A percentile compares a stretch with the other conserved stretches of the same genome.
Conservation (phyloP, 2,888 invertebrate genomes). For the Ophraella communa region DNA sequence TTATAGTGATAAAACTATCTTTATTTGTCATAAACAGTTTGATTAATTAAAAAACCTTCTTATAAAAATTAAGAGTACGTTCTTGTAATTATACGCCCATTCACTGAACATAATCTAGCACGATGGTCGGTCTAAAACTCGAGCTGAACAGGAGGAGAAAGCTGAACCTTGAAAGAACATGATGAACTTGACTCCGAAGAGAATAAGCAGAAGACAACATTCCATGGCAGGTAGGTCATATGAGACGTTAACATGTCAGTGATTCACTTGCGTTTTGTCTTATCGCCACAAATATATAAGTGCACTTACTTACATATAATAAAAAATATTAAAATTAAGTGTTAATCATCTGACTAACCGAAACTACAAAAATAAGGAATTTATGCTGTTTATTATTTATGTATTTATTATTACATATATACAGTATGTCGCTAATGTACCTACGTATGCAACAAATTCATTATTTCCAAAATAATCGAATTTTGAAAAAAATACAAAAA, state of each 20-base stretch:
- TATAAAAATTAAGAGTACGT: slow-evolving; percentile 1
- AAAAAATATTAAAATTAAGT: too few species aligned
- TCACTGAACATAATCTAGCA: slow-evolving; percentile 35
- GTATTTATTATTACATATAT: too few species aligned
- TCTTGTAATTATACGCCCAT: slow-evolving; percentile 23
- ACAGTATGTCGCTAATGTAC: too few species aligned
- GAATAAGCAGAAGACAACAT: slow-evolving; percentile 38
- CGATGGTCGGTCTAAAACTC: slow-evolving; percentile 31
- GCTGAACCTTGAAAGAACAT: slow-evolving; percentile 46
- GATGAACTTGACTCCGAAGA: slow-evolving; percentile 44
- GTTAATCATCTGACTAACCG: too few species aligned
- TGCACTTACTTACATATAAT: too few species aligned
- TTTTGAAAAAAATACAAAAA: too few species aligned
- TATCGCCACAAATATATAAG: not conserved
- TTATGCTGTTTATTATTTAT: too few species aligned
- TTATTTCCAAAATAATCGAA: too few species aligned
- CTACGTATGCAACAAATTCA: too few species aligned
- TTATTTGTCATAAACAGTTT: not conserved
- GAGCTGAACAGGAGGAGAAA: slow-evolving; percentile 42
- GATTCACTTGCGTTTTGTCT: not conserved
- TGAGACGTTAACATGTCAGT: slow-evolving; percentile 21
- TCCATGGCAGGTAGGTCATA: slow-evolving; percentile 43
- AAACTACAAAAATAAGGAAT: too few species aligned
- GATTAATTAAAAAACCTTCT: not conserved
- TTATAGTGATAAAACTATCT: not conserved